Percentiles rank a stretch among this genome's conserved stretches.
Evolutionary conservation across 2,797 vertebrate species (phyloP).

Genomic region (Bucorvus abyssinicus): DNA sequence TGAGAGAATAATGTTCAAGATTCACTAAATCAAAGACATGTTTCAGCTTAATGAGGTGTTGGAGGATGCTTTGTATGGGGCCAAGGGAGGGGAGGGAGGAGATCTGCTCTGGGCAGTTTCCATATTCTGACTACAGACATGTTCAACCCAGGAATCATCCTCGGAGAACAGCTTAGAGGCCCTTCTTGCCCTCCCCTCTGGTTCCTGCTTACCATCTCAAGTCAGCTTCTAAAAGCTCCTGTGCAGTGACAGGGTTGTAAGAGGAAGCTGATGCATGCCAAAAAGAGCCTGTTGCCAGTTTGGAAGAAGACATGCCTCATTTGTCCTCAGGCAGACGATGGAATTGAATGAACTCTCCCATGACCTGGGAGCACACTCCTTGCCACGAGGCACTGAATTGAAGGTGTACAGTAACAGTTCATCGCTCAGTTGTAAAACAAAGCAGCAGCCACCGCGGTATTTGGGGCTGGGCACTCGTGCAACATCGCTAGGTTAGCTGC

Average conservation of each 20-base stretch:
- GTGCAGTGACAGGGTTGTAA: background rate
- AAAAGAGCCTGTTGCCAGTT: background rate
- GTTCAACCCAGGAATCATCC: background rate
- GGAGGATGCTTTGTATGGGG: background rate
- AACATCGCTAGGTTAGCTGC: fast-evolving
- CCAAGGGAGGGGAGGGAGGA: background rate
- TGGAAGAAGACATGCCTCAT: background rate
- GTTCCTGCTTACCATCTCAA: background rate
- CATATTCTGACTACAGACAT: background rate
- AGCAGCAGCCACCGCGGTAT: too few relatives aligned
- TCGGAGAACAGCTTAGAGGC: background rate
- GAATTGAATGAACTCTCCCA: background rate
- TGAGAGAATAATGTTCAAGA: background rate
- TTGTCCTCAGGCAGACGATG: background rate
- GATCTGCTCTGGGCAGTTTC: background rate
- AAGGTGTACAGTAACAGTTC: background rate
- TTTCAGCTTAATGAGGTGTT: background rate
- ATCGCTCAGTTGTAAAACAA: background rate
- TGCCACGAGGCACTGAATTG: fast-evolving
- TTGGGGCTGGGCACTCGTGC: background rate
- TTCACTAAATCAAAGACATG: background rate
- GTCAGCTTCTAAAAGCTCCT: background rate
- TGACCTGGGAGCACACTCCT: background rate
- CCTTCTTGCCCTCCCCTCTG: background rate
- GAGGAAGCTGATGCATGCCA: background rate